A percentile compares a stretch with the other conserved stretches of the same genome.
These are phyloP conservation scores for Caenorhabditis sp. DNA, from an alignment of 2,888 invertebrate genomes.

Conservation along the genomic window DNA sequence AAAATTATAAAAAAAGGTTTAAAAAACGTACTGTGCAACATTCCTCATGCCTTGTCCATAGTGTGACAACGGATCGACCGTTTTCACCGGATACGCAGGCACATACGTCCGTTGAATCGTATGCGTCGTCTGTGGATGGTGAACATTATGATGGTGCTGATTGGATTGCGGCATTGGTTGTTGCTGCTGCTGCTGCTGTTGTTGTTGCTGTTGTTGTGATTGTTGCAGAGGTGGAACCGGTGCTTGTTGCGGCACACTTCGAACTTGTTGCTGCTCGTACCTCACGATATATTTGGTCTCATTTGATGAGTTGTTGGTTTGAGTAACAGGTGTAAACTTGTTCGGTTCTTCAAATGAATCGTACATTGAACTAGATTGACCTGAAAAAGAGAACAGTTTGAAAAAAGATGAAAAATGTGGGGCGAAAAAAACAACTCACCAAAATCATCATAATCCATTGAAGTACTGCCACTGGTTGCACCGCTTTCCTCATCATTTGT, in stretches of 20 bases:
- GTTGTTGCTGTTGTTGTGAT: not conserved
- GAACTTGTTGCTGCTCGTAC: not conserved
- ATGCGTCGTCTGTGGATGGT: not conserved
- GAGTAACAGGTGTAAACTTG: not conserved
- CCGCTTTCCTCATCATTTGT: too few relatives aligned
- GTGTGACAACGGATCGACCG: conserved; percentile 7
- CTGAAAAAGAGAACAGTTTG: not conserved
- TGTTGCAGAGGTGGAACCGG: not conserved
- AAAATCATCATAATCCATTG: conserved; percentile 15
- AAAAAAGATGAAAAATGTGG: not conserved
- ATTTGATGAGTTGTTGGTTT: not conserved
- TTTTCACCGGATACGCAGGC: conserved; percentile 26
- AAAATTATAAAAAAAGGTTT: too few relatives aligned
- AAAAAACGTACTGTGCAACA: conserved; percentile 16
- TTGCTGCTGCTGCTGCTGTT: not conserved
- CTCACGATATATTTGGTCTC: not conserved
- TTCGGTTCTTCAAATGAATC: not conserved
- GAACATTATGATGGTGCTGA: not conserved
- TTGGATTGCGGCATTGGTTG: not conserved
- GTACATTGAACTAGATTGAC: conserved; percentile 9
- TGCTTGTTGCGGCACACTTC: not conserved
- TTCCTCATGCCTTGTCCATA: not conserved
- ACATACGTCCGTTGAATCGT: conserved; percentile 4
- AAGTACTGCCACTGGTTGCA: not conserved
- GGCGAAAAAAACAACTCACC: not conserved